Evolutionary conservation across 2,888 invertebrate genomes (phyloP).

Genomic region (Sarcophaga subvicina): DNA sequence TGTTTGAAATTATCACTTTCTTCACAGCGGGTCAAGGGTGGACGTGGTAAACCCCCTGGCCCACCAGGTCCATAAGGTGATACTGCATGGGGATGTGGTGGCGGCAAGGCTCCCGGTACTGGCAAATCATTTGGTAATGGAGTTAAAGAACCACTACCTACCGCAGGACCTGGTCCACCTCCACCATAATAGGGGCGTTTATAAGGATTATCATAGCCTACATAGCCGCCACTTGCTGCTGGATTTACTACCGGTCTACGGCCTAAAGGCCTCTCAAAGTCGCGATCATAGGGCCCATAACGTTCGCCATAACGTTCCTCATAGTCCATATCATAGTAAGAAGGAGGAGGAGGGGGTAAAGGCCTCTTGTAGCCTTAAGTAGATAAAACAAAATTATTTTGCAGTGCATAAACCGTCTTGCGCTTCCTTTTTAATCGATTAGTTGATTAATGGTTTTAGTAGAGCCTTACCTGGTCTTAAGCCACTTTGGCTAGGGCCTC

Average conservation of each 20-base stretch:
- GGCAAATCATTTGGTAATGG: constrained; percentile 76
- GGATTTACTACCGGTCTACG: constrained; percentile 73
- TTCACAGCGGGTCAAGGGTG: constrained; percentile 86
- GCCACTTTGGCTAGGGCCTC: constrained; percentile 82
- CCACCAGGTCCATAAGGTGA: constrained; percentile 77
- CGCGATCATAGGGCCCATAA: constrained; percentile 78
- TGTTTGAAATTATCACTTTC: constrained; percentile 92
- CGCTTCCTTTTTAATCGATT: constrained; percentile 23
- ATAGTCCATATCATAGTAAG: constrained; percentile 80
- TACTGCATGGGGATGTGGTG: constrained; percentile 70
- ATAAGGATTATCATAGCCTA: constrained; percentile 78
- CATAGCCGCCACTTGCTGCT: constrained; percentile 73
- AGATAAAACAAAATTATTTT: constrained; percentile 28
- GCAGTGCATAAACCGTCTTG: not conserved
- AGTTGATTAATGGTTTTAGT: constrained; percentile 63
- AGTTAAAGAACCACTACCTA: constrained; percentile 71
- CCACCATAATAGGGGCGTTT: constrained; percentile 77
- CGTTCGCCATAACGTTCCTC: constrained; percentile 79
- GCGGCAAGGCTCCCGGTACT: constrained; percentile 73
- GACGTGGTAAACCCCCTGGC: constrained; percentile 80
- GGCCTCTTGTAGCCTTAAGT: constrained; percentile 78
- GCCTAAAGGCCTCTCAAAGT: constrained; percentile 78
- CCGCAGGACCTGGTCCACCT: constrained; percentile 20
- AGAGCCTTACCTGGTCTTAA: constrained; percentile 77
- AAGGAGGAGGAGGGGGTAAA: constrained; percentile 76